These are phyloP conservation scores for Bombus picipes DNA, from an alignment of 1,140 invertebrate genomes.

Conservation along the genomic window DNA sequence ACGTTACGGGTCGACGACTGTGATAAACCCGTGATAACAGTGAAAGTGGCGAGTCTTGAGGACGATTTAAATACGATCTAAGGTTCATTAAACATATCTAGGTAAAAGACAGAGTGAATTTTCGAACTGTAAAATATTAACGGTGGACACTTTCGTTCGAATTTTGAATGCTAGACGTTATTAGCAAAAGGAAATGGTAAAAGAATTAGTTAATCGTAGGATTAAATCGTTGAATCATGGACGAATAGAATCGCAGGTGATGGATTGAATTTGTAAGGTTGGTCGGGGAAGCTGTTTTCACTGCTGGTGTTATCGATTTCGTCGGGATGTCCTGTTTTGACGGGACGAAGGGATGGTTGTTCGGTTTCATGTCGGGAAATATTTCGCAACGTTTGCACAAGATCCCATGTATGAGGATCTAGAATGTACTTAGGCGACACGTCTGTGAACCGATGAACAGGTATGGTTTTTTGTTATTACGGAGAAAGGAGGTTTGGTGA, in stretches of 20 bases:
- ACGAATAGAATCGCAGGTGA: neutral
- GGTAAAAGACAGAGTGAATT: no score
- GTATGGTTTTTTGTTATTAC: neutral
- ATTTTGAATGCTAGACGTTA: neutral
- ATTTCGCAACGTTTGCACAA: neutral
- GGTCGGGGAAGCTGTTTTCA: neutral
- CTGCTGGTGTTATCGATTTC: conserved; percentile 33
- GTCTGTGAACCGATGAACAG: neutral
- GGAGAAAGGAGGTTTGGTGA: neutral
- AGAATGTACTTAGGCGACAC: conserved; percentile 16
- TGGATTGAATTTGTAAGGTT: neutral
- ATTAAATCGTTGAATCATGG: neutral
- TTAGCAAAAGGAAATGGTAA: neutral
- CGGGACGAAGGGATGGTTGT: neutral
- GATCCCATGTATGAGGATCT: neutral
- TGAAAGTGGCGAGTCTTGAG: neutral
- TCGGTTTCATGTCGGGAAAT: neutral
- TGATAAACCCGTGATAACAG: neutral
- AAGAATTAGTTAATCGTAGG: neutral
- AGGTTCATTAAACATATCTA: no score
- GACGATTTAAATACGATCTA: neutral
- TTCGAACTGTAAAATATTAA: no score
- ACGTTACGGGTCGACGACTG: neutral
- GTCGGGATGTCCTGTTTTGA: conserved; percentile 22
- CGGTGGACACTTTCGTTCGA: no score